Evolutionary conservation across 2,797 vertebrate species (phyloP).

Genomic region (Anguilla pacifica): DNA sequence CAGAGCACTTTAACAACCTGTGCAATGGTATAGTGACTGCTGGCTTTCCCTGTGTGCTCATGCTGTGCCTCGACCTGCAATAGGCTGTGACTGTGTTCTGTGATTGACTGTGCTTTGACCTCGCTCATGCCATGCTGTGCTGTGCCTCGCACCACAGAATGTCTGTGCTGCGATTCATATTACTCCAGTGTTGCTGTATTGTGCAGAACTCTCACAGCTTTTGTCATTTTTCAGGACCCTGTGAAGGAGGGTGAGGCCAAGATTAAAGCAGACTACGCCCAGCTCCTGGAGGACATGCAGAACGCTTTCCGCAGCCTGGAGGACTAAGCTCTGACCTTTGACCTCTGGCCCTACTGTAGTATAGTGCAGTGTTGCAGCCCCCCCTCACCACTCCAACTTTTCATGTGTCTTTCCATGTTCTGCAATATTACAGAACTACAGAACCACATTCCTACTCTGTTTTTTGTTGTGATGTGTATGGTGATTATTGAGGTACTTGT

Average conservation of each 20-base stretch:
- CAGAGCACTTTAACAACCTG: not conserved
- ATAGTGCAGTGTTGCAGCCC: not conserved
- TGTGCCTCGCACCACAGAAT: not conserved
- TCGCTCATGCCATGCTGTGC: not conserved
- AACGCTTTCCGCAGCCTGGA: slow-evolving; percentile 93
- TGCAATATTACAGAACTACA: not conserved
- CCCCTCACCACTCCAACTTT: not conserved
- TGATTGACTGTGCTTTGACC: too few species aligned
- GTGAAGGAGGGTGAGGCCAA: slow-evolving; percentile 93
- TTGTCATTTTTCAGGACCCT: slow-evolving; percentile 80
- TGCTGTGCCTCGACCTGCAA: not conserved
- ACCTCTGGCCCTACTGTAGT: not conserved
- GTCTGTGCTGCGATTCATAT: not conserved
- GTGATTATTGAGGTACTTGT: slow-evolving; percentile 9
- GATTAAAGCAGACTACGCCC: slow-evolving; percentile 89
- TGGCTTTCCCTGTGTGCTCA: not conserved
- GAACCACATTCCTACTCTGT: slow-evolving; percentile 3
- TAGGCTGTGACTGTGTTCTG: not conserved
- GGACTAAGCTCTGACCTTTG: slow-evolving; percentile 56
- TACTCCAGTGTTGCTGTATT: not conserved
- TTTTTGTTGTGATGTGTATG: slow-evolving; percentile 7
- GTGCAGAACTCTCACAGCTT: not conserved
- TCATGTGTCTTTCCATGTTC: not conserved
- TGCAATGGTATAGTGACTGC: not conserved
- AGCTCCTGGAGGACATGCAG: slow-evolving; percentile 97